These are phyloP conservation scores for Pemphredon lugubris DNA, from an alignment of 2,888 invertebrate species.

Conservation along the genomic window DNA sequence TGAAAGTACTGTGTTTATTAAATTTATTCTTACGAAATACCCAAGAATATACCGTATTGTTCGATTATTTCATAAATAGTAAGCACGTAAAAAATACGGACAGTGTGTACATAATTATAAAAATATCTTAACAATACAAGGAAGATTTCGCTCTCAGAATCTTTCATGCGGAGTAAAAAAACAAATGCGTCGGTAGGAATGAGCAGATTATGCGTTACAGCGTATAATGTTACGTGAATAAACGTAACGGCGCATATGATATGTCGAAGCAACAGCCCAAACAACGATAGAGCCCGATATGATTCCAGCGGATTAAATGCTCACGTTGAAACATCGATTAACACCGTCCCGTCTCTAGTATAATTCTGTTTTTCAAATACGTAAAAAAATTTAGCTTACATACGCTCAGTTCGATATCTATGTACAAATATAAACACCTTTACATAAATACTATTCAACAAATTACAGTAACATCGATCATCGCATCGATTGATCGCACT, in stretches of 20 bases:
- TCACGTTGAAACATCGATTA: neutral
- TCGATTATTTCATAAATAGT: no score
- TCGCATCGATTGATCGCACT: neutral
- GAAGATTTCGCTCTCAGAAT: slow-evolving; percentile 30
- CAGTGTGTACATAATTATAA: slow-evolving; percentile 46
- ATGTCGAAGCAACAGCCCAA: slow-evolving; percentile 11
- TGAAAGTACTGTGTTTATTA: neutral
- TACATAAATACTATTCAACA: slow-evolving; percentile 33
- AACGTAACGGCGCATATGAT: slow-evolving; percentile 1
- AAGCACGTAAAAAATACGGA: neutral
- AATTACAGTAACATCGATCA: slow-evolving; percentile 1
- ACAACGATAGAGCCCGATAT: slow-evolving; percentile 1
- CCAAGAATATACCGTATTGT: no score
- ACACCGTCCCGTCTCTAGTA: neutral
- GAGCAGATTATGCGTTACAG: slow-evolving; percentile 32
- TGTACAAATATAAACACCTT: slow-evolving; percentile 34
- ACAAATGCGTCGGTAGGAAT: slow-evolving; percentile 57
- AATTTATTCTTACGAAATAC: no score
- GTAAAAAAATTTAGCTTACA: neutral
- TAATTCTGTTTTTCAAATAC: slow-evolving; percentile 1
- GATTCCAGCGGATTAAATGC: neutral
- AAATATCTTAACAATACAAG: slow-evolving; percentile 60
- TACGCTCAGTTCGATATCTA: slow-evolving; percentile 8
- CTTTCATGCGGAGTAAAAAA: slow-evolving; percentile 20
- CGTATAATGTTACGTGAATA: slow-evolving; percentile 1